Evolutionary conservation across 2,888 invertebrate species (phyloP).

Genomic region (Chrysomela aeneicollis): DNA sequence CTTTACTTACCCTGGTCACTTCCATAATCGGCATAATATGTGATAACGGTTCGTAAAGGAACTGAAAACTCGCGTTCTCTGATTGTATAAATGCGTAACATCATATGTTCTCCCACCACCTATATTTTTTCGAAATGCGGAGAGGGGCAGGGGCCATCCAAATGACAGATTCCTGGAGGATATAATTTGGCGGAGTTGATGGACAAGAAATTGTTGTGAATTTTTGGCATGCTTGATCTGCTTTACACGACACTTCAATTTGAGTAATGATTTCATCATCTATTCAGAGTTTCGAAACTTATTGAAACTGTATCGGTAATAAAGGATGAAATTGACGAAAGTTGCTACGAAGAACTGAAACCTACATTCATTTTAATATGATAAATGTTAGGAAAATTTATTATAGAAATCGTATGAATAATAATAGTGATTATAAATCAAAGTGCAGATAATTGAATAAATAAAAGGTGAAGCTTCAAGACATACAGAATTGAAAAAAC

Average conservation of each 20-base stretch:
- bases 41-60: constrained; percentile 11
- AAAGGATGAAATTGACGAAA: too few species aligned
- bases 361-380: too few species aligned
- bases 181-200: constrained; percentile 16
- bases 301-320: too few species aligned
- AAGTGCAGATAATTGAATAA: too few species aligned
- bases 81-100: constrained; percentile 10
- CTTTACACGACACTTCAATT: not conserved
- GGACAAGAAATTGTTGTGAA: constrained; percentile 13
- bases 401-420: too few species aligned
- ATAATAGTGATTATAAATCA: too few species aligned
- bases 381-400: too few species aligned
- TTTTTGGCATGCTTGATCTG: constrained; percentile 16
- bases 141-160: constrained; percentile 18
- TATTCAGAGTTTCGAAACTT: too few species aligned
- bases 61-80: constrained; percentile 12
- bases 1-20: constrained; percentile 26
- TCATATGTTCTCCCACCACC: constrained; percentile 6
- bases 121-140: constrained; percentile 18
- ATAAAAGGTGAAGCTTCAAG: too few species aligned
- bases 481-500: too few species aligned
- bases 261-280: too few species aligned
- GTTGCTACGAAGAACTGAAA: too few species aligned
- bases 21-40: constrained; percentile 19
- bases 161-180: constrained; percentile 15